Base-by-base conservation (phyloP, 2,888 invertebrate genomes). In the Volucella inflata region DNA sequence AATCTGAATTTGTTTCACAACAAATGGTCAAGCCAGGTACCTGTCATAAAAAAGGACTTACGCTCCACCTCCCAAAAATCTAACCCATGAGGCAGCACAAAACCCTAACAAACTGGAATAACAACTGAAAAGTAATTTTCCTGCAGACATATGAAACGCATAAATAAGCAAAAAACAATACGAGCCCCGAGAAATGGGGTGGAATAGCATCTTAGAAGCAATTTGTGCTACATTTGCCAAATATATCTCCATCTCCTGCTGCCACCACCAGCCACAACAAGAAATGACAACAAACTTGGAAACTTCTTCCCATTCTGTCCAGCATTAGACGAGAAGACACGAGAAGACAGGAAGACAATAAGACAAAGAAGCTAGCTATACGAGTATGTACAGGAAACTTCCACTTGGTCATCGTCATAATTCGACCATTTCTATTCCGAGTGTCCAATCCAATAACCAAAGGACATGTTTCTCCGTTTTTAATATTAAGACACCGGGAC, bases 371-470 rank as follows among this genome's bases (percentile, higher is more conserved):
- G 17, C 38, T 16, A 36, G 42, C 60, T 36, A 30, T 30, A 6
- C 21, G 38, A n/a, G n/a, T n/a, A n/a, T n/a, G n/a, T n/a, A n/a
- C n/a, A n/a, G n/a, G 46, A 30, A 77, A 87, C 82, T 81, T 72
- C 62, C 71, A 77, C 76, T 30, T 87, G 87, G 85, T 87, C 83
- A 85, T 85, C 87, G 87, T 88, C 88, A 89, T 89, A 89, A 89
- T 89, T 88, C 87, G 88, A 88, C 88, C 89, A 89, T 89, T 89
- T 88, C 88, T 88, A 89, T 89, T 89, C 88, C 87, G 85, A 88
- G 87, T 88, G 88, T 89, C 88, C 88, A 80, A 87, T 88, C 88
- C 88, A 89, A 89, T 89, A 89, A 89, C 87, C 88, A 71, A 84
- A 87, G 87, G 87, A 88, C 87, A 87, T 87, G 87, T 87, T 87